Conservation (phyloP, 2,888 invertebrate species). For the Rhogogaster chlorosoma region DNA sequence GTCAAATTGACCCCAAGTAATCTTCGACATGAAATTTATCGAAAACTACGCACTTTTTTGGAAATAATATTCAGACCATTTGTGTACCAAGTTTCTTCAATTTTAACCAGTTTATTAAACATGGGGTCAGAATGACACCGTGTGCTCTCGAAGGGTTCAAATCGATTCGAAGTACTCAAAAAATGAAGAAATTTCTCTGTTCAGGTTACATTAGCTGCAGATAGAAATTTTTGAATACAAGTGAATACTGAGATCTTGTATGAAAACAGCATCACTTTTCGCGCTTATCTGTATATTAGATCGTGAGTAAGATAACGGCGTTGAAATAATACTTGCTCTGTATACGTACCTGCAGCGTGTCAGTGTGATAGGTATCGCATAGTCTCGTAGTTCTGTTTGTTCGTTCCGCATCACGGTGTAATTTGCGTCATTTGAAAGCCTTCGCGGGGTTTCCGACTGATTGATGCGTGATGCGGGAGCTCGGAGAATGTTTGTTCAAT, state of each 20-base stretch:
- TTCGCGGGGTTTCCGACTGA: not conserved
- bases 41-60: no score
- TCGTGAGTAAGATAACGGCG: conserved; percentile 63
- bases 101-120: no score
- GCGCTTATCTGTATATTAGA: not conserved
- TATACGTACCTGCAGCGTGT: conserved; percentile 46
- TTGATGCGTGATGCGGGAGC: not conserved
- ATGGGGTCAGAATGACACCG: no score
- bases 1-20: no score
- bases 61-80: no score
- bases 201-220: no score
- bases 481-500: not conserved
- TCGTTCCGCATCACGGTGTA: conserved; percentile 55
- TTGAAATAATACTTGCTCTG: conserved; percentile 64
- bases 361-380: conserved; percentile 61
- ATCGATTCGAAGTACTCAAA: not conserved
- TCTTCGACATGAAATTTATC: no score
- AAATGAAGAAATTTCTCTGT: not conserved
- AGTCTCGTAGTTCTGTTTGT: conserved; percentile 58
- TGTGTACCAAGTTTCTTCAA: no score
- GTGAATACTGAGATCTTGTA: not conserved
- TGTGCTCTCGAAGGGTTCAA: not conserved
- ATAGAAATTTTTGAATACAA: not conserved
- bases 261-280: conserved; percentile 2
- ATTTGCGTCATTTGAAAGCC: conserved; percentile 59